Base-by-base conservation (phyloP, 2,797 vertebrate genomes). In the Cyclopterus lumpus region DNA sequence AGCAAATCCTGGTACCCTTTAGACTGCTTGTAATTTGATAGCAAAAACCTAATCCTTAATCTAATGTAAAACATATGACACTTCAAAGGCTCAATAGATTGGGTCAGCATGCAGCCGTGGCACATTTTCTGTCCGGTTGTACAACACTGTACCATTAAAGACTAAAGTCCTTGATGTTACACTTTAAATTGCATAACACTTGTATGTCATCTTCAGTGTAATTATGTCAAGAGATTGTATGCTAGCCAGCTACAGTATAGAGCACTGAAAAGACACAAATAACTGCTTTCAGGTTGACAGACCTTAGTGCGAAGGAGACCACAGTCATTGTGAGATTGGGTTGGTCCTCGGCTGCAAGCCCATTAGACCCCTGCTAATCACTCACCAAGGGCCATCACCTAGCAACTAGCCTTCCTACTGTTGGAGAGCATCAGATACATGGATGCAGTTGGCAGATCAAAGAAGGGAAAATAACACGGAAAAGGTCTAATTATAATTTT, bases 301-400 rank as follows among this genome's bases (percentile, higher is more conserved):
- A 64, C 70, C 34, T 78, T 28, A 58, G 62, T 73, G 81, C 10
- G 28, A 66, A 66, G 59, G 68, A 90, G 63, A 82, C 57, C 79
- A 65, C 48, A 28, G 53, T 69, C 64, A 61, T 74, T 68, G 62
- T 38, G 67, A 82, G 36, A 60, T 40, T 40, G 69, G 53, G 66
- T 73, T n/a, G 26, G 67, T 80, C 70, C 53, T 76, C 48, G 1
- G 53, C 75, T 79, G 42, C 24, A 24, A 40, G 75, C 70, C 75
- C 73, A 65, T 77, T 70, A 80, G 77, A 80, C 64, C 70, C 79
- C 67, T 75, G 78, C 71, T 85, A 81, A 85, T 87, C 77, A 73
- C 71, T 80, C 22, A 12, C 53, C 3, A 58, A 79, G 75, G 63
- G 30, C 81, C 84, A 92, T 94, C 90, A 79, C 92, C 89, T 93